These are phyloP conservation scores for Helicoverpa zea DNA, from an alignment of 1,140 invertebrate genomes.

Conservation along the genomic window DNA sequence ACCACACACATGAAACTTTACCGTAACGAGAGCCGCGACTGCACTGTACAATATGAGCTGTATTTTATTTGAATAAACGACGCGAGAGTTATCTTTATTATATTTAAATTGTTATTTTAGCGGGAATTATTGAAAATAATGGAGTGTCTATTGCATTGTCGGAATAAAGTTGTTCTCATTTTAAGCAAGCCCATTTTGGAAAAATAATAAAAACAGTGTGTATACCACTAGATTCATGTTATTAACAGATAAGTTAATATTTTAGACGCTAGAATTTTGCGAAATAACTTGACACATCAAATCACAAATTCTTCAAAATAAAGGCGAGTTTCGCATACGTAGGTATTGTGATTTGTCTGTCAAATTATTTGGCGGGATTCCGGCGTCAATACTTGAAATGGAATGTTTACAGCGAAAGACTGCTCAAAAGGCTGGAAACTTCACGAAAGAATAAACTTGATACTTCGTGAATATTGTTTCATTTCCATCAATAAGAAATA, in stretches of 20 bases:
- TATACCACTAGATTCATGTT: neutral
- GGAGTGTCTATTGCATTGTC: neutral
- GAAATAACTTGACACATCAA: too few relatives aligned
- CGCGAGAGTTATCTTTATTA: neutral
- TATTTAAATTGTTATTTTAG: neutral
- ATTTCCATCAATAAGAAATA: neutral
- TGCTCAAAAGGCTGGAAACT: neutral
- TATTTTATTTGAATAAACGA: neutral
- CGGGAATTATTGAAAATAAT: neutral
- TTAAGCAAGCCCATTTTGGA: neutral
- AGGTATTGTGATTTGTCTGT: too few relatives aligned
- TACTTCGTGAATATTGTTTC: neutral
- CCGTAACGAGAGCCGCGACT: neutral
- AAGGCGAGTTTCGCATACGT: too few relatives aligned
- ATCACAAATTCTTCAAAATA: too few relatives aligned
- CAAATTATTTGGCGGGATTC: too few relatives aligned
- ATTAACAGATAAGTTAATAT: neutral
- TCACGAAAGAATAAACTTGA: neutral
- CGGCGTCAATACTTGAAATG: neutral
- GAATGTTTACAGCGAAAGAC: constrained; percentile 7
- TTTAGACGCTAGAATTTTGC: neutral
- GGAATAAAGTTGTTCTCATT: neutral
- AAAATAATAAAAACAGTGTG: neutral
- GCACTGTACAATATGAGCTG: neutral
- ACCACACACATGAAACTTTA: neutral